Evolutionary conservation across 2,113 vertebrate species (phyloP).

Genomic region (Forbesichthys papilliferus): DNA sequence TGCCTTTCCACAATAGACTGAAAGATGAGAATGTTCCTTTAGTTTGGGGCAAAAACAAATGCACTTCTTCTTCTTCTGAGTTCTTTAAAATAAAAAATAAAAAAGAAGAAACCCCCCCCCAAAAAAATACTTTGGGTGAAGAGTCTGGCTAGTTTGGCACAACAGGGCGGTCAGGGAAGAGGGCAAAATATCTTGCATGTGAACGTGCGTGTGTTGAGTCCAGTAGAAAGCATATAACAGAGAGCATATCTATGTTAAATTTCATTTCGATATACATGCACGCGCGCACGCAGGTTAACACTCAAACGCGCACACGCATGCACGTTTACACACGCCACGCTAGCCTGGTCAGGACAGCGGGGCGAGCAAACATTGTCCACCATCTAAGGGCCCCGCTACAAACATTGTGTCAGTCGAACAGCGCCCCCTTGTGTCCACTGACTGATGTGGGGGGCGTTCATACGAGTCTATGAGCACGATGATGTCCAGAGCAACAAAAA

Average conservation of each 20-base stretch:
- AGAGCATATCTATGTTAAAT: constrained; percentile 50
- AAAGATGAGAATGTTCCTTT: constrained; percentile 10
- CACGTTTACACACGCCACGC: constrained; percentile 26
- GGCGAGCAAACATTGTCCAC: constrained; percentile 23
- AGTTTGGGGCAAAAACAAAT: not conserved
- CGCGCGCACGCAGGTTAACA: not conserved
- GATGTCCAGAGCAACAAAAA: constrained; percentile 16
- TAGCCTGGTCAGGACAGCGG: constrained; percentile 2
- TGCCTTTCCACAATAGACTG: not conserved
- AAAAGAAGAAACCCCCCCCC: no score
- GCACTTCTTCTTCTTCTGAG: no score
- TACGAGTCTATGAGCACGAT: constrained; percentile 4
- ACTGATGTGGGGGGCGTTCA: not conserved
- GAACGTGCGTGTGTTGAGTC: constrained; percentile 27
- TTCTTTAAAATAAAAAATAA: not conserved
- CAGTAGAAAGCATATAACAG: constrained; percentile 18
- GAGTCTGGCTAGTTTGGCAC: constrained; percentile 45
- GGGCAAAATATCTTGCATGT: constrained; percentile 1
- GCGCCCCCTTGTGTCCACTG: constrained; percentile 11
- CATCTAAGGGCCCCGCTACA: not conserved
- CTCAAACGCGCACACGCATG: not conserved
- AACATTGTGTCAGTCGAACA: not conserved
- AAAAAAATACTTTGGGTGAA: not conserved
- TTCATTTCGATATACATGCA: constrained; percentile 14
- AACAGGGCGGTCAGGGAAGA: constrained; percentile 12